phyloP scores from a whole-genome alignment of 2,113 vertebrate species.

The Stegastes partitus region DNA sequence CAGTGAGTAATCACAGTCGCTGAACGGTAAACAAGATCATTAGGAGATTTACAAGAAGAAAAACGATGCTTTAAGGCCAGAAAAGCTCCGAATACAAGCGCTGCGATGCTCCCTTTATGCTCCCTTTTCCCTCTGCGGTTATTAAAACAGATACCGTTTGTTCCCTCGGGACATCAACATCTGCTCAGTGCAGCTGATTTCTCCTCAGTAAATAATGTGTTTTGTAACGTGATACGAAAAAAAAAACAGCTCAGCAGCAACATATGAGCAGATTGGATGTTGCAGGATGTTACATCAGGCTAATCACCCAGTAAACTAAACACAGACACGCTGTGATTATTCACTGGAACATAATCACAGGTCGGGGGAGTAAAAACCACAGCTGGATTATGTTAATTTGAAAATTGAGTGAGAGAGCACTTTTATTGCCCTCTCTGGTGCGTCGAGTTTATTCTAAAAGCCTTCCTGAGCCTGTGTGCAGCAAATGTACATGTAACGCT shows the following conservation, averaged over 20 bases:
- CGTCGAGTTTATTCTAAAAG: neutral
- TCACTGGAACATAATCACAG: constrained; percentile 28
- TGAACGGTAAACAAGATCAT: constrained; percentile 56
- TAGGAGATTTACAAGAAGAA: constrained; percentile 40
- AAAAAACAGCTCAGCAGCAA: neutral
- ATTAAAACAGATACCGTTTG: constrained; percentile 18
- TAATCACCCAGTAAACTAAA: constrained; percentile 8
- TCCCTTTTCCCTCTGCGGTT: neutral
- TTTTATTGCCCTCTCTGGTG: constrained; percentile 10
- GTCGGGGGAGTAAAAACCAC: constrained; percentile 1
- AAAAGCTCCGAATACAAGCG: neutral
- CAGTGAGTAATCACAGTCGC: constrained; percentile 37
- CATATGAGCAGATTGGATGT: neutral
- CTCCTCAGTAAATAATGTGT: neutral
- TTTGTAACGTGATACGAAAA: neutral
- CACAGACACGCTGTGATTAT: constrained; percentile 14
- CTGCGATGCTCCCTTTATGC: constrained; percentile 22
- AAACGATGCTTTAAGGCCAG: neutral
- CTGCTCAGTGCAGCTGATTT: constrained; percentile 5
- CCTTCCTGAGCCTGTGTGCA: neutral
- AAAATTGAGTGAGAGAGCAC: neutral
- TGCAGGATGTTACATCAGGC: constrained; percentile 30
- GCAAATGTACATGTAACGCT: neutral
- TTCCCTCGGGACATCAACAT: constrained; percentile 23
- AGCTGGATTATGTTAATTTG: neutral